Percentiles rank a stretch among this genome's conserved stretches.
These are phyloP conservation scores for Pentalonia nigronervosa DNA, from an alignment of 1,140 invertebrate species.

Conservation along the genomic window DNA sequence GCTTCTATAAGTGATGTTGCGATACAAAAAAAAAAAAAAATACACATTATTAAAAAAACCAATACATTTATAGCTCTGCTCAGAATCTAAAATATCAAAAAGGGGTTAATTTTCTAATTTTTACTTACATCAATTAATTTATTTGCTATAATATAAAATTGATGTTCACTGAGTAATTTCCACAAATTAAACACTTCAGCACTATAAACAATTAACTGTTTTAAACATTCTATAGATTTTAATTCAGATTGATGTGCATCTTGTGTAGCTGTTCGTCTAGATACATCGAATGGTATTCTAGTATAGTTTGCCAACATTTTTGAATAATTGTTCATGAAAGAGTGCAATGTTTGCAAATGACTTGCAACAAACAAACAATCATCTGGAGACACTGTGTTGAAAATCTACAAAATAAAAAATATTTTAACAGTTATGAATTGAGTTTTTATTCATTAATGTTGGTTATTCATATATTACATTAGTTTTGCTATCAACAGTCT, in stretches of 20 bases:
- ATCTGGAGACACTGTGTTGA: slow-evolving; percentile 45
- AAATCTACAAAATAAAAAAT: slow-evolving; percentile 63
- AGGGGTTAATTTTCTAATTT: background rate
- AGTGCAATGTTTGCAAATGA: slow-evolving; percentile 56
- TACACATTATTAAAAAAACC: background rate
- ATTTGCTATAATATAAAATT: slow-evolving; percentile 80
- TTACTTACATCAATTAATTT: slow-evolving; percentile 67
- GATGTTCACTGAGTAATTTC: slow-evolving; percentile 91
- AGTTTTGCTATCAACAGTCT: slow-evolving; percentile 20
- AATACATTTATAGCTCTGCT: background rate
- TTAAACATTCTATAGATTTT: slow-evolving; percentile 79
- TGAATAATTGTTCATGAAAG: slow-evolving; percentile 58
- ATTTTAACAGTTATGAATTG: slow-evolving; percentile 63
- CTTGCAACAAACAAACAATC: slow-evolving; percentile 49
- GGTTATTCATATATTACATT: slow-evolving; percentile 63
- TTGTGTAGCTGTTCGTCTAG: slow-evolving; percentile 27
- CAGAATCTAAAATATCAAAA: background rate
- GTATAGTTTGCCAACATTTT: slow-evolving; percentile 48
- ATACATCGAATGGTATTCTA: background rate
- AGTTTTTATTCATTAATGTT: slow-evolving; percentile 57
- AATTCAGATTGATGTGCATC: slow-evolving; percentile 49
- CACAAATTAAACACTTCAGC: slow-evolving; percentile 93
- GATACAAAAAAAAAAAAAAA: no score
- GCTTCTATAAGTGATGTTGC: background rate
- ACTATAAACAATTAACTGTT: slow-evolving; percentile 78